Percentiles rank a stretch among this genome's conserved stretches.
Evolutionary conservation across 2,888 invertebrate genomes (phyloP).

Genomic region (Parnassius smintheus): DNA sequence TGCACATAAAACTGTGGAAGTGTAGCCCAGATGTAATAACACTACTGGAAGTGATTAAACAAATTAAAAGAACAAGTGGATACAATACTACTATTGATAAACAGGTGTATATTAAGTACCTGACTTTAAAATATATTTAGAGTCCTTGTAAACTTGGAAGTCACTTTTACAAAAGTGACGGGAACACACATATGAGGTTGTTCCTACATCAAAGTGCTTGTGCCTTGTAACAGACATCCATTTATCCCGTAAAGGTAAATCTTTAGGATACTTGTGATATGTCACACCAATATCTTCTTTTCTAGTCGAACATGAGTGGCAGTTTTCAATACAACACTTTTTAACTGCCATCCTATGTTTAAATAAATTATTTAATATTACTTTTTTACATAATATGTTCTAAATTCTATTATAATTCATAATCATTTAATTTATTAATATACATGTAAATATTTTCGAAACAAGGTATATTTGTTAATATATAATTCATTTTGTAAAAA

Average conservation of each 20-base stretch:
- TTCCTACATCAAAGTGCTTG: constrained; percentile 73
- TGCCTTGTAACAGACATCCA: constrained; percentile 85
- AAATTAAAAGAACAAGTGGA: constrained; percentile 16
- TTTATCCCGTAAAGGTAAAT: constrained; percentile 78
- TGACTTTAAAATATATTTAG: constrained; percentile 86
- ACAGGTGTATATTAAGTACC: constrained; percentile 48
- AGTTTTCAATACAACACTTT: constrained; percentile 83
- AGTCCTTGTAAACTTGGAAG: constrained; percentile 85
- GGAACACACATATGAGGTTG: constrained; percentile 85
- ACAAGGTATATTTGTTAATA: too few relatives aligned
- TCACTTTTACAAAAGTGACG: constrained; percentile 87
- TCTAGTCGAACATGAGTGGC: constrained; percentile 82
- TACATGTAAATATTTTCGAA: neutral
- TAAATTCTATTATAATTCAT: neutral
- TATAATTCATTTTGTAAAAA: too few relatives aligned
- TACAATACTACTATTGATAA: constrained; percentile 27
- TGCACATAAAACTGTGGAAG: constrained; percentile 3
- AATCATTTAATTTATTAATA: neutral
- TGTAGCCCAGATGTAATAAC: constrained; percentile 4
- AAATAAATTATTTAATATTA: constrained; percentile 29
- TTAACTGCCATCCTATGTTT: constrained; percentile 80
- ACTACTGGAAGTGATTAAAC: neutral
- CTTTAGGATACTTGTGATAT: constrained; percentile 88
- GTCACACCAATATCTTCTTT: constrained; percentile 86
- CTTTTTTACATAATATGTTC: constrained; percentile 16